These are phyloP conservation scores for Leptodactylus fallax DNA, from an alignment of 2,797 vertebrate species.

Conservation along the genomic window DNA sequence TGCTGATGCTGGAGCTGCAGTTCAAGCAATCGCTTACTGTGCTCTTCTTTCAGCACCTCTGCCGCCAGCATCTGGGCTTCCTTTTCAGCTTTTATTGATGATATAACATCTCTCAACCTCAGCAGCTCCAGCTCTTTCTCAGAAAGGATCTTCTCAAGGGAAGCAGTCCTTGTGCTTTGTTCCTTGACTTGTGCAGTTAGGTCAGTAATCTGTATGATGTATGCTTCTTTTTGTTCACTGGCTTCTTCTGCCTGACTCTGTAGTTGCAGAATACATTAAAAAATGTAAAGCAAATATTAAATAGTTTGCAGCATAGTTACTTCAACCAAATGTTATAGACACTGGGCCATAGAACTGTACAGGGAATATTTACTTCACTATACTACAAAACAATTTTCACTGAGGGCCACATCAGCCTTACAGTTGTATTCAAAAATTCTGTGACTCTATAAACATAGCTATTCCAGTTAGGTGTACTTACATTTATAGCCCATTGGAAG, in stretches of 20 bases:
- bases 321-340: neutral
- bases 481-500: too few species aligned
- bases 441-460: too few species aligned
- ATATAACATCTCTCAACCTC: conserved; percentile 66
- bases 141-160: conserved; percentile 73
- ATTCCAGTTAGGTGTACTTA: too few species aligned
- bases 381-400: too few species aligned
- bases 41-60: conserved; percentile 65
- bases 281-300: neutral
- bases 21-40: conserved; percentile 65
- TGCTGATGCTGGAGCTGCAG: conserved; percentile 65
- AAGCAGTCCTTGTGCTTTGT: conserved; percentile 37
- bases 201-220: conserved; percentile 65
- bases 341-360: neutral
- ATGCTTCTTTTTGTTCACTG: conserved; percentile 55
- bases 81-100: conserved; percentile 67
- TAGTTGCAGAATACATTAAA: neutral
- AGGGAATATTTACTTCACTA: neutral
- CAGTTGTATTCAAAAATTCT: too few species aligned
- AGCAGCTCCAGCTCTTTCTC: conserved; percentile 77
- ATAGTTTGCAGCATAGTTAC: neutral
- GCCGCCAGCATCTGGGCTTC: conserved; percentile 64
- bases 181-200: conserved; percentile 38
- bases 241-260: conserved; percentile 48
- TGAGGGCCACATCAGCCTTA: too few species aligned